Evolutionary conservation across 2,113 vertebrate species (phyloP), one percentile per base, ranked within the genome.

Genomic region (Candoia aspera): DNA sequence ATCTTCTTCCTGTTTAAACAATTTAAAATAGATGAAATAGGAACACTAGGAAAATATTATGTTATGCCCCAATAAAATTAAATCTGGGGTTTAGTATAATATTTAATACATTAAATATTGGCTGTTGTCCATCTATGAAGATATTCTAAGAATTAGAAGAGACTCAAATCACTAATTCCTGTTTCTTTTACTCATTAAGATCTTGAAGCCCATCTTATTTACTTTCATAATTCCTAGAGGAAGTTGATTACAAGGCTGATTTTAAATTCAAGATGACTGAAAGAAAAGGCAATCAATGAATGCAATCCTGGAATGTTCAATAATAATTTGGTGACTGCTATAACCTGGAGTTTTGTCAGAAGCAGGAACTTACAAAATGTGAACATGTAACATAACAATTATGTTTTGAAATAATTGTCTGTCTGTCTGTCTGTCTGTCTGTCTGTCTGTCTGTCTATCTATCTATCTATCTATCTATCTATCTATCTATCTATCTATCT

Each of bases 151-250:
- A 95, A 93, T 95, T 88, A 91, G 49, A 91, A 96, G 91, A 95
- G 59, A 29, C 88, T 92, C 89, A 93, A 90, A 87, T 92, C 62
- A 93, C 90, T 92, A 87, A 37, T 85, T 93, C 54, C 8, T 90
- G 29, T 37, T 92, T 93, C 92, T 93, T 93, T 95, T 92, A 97
- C 96, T 97, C 97, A 96, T 96, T 97, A 98, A 96, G 97, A 98
- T 96, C 94, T 95, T 91, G 90, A 97, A 92, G 94, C 97, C 97
- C 94, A 92, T 95, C 92, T 96, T 97, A 96, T 95, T 97, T 95
- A 94, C 95, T 98, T 96, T 97, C 96, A 98, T 96, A 93, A 94
- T 94, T 95, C 93, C 95, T 95, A 95, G 96, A 94, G 95, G 96
- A 98, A 97, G 97, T 97, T 97, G 97, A 97, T 95, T 96, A 95